Conservation (phyloP, 2,888 invertebrate genomes). For the Acronicta psi region DNA sequence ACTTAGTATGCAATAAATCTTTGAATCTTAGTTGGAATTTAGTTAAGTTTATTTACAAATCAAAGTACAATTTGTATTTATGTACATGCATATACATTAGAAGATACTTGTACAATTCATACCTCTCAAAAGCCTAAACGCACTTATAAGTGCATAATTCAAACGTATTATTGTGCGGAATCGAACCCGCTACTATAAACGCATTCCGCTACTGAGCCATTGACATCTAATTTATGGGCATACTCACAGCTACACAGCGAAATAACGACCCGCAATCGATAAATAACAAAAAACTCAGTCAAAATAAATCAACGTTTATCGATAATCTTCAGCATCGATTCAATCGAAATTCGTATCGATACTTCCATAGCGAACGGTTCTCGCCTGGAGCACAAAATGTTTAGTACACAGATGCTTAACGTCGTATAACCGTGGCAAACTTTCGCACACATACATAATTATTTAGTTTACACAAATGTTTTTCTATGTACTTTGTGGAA, state of each 20-base stretch:
- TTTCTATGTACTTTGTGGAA: too few relatives aligned
- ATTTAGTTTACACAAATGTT: too few relatives aligned
- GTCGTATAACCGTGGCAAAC: not conserved
- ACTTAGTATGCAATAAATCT: too few relatives aligned
- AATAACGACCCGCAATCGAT: constrained; percentile 51
- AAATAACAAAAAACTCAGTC: constrained; percentile 53
- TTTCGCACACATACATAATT: not conserved
- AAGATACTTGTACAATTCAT: too few relatives aligned
- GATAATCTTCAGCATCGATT: constrained; percentile 55
- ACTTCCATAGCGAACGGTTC: constrained; percentile 33
- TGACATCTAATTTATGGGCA: constrained; percentile 44
- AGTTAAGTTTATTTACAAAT: too few relatives aligned
- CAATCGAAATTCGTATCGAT: constrained; percentile 51
- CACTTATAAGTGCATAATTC: not conserved
- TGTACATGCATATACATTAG: too few relatives aligned
- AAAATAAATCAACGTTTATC: constrained; percentile 58
- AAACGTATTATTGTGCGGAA: constrained; percentile 1
- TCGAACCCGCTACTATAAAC: constrained; percentile 30
- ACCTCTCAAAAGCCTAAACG: not conserved
- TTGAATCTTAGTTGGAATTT: too few relatives aligned
- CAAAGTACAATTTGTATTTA: too few relatives aligned
- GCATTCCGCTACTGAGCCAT: constrained; percentile 29
- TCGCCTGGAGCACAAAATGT: constrained; percentile 29
- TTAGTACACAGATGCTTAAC: constrained; percentile 17
- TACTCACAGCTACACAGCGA: constrained; percentile 48